Percentiles rank a stretch among this genome's conserved stretches.
Evolutionary conservation across 2,113 vertebrate genomes (phyloP).

Genomic region (Pedionomus torquatus): DNA sequence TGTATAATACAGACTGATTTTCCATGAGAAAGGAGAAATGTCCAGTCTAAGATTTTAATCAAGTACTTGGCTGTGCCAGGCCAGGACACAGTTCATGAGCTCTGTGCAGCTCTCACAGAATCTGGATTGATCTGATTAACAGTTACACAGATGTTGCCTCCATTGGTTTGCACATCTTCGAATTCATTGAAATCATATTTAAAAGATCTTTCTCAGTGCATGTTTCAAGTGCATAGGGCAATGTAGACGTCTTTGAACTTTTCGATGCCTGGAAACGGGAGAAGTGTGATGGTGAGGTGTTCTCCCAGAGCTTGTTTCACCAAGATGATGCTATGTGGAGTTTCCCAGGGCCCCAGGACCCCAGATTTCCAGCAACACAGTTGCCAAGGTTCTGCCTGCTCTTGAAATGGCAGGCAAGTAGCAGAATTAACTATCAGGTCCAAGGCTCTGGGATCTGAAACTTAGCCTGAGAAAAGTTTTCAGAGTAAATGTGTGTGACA

Average conservation of each 20-base stretch:
- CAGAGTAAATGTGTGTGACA: background rate
- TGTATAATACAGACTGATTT: background rate
- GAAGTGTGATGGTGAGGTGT: background rate
- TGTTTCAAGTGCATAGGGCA: background rate
- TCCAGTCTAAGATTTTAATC: background rate
- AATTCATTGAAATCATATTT: background rate
- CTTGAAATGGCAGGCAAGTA: background rate
- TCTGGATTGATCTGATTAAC: background rate
- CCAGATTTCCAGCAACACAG: background rate
- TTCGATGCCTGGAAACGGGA: background rate
- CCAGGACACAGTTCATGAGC: background rate
- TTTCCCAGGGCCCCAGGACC: background rate
- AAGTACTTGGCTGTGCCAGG: background rate
- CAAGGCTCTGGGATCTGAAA: background rate
- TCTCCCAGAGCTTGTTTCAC: background rate
- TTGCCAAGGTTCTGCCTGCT: background rate
- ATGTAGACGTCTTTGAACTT: background rate
- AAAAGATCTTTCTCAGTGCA: background rate
- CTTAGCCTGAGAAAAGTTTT: background rate
- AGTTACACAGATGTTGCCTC: background rate
- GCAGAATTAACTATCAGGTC: background rate
- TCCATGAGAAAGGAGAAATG: background rate
- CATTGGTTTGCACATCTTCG: fast-evolving
- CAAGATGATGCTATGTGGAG: background rate
- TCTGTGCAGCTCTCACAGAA: background rate